Base-by-base conservation (phyloP, 2,113 vertebrate species). In the Platycercus adscitus region DNA sequence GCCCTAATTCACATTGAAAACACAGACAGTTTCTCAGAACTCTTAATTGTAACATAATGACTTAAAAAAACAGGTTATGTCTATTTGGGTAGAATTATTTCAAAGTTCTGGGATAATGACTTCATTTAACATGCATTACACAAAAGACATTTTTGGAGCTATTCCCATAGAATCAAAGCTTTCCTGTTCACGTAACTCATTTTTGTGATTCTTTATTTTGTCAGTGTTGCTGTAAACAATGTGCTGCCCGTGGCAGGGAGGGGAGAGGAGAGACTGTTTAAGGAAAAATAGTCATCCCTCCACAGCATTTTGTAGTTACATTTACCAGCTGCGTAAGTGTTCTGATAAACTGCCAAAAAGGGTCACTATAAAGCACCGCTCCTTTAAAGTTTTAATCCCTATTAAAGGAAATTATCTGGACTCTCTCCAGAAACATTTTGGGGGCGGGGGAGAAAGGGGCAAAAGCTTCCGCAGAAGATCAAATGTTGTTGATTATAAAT, bases 401-500 rank as follows among this genome's bases (percentile, higher is more conserved):
- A 91, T 90, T 96, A 94, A 97, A 97, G 63, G 93, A 96, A 96
- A 94, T 95, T 95, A 95, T 96, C 83, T 95, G 95, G 94, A 96
- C 63, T 96, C 93, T 92, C 69, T 97, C 95, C 95, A 96, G 89
- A 92, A 95, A 71, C 70, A 58, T 93, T 95, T 60, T 17, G 4
- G 65, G 79, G 56, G 56, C 3, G 14, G 73, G 69, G 80, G n/a
- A 91, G 83, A 91, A 88, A 72, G 73, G 91, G 91, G 90, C 61
- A 89, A 93, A 91, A 96, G 81, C 90, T 93, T 96, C 83, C 50
- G 60, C 87, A 91, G 72, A 95, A 95, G 95, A 96, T 96, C 93
- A 97, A 97, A 96, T 96, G 86, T 82, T 96, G 86, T 88, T 96
- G 79, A 96, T 96, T 92, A 97, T 95, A 97, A 97, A 96, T 96